Conservation (phyloP, 2,113 vertebrate genomes). For the Accipiter virgatus region DNA sequence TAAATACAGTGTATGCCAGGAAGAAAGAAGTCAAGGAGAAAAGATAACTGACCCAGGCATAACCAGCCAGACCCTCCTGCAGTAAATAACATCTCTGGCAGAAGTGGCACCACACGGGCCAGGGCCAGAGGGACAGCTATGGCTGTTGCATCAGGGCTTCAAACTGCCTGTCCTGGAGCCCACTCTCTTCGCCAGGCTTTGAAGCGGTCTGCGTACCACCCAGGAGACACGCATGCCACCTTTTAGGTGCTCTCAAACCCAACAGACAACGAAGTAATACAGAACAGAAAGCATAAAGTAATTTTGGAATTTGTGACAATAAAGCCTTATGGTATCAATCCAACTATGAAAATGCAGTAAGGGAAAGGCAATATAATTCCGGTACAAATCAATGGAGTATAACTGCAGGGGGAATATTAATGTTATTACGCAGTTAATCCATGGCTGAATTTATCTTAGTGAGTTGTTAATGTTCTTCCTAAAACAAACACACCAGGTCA, state of each 20-base stretch:
- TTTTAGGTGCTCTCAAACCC: not conserved
- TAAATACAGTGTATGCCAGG: not conserved
- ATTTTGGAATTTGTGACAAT: not conserved
- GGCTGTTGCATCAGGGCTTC: not conserved
- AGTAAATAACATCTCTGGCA: not conserved
- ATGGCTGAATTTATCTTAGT: not conserved
- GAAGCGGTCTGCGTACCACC: not conserved
- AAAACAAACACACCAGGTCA: not conserved
- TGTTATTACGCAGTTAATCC: constrained; percentile 7
- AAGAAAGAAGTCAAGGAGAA: not conserved
- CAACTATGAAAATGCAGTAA: not conserved
- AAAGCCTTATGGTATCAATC: not conserved
- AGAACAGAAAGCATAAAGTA: not conserved
- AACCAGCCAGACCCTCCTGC: not conserved
- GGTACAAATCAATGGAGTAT: not conserved
- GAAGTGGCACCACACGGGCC: not conserved
- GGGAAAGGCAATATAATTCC: not conserved
- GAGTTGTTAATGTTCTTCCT: not conserved
- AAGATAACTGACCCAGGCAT: not conserved
- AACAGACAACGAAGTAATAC: not conserved
- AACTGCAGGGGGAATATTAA: constrained; percentile 6
- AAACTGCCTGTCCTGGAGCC: not conserved
- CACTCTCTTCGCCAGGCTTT: not conserved
- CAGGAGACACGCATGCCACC: not conserved
- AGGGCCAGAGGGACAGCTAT: not conserved